These are phyloP conservation scores for Aricia agestis DNA, from an alignment of 1,140 invertebrate genomes.

Conservation along the genomic window DNA sequence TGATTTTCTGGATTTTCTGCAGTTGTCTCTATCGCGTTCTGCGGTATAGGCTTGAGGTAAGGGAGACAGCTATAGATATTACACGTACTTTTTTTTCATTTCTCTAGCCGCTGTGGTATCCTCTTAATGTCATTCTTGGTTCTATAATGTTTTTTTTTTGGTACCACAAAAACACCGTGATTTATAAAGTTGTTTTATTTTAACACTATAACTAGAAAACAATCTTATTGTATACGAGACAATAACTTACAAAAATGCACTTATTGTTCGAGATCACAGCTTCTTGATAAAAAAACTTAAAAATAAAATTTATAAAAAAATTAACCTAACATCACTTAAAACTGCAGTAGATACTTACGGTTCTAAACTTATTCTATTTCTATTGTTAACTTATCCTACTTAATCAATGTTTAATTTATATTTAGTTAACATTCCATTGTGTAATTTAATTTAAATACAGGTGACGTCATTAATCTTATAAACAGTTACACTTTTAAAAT, in stretches of 20 bases:
- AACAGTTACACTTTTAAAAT: background rate
- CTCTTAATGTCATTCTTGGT: too few species aligned
- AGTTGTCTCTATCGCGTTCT: too few species aligned
- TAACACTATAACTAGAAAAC: constrained; percentile 22
- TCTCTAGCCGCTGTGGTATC: too few species aligned
- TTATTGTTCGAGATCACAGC: constrained; percentile 53
- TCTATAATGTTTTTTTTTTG: constrained; percentile 15
- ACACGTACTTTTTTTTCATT: too few species aligned
- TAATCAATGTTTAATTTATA: constrained; percentile 7
- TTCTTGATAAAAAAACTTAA: constrained; percentile 15
- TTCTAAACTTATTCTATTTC: background rate
- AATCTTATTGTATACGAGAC: constrained; percentile 34
- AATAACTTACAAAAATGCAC: constrained; percentile 44
- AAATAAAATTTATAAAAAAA: constrained; percentile 16
- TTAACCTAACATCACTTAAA: constrained; percentile 10
- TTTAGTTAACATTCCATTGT: background rate
- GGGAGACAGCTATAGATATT: too few species aligned
- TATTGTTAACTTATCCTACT: background rate
- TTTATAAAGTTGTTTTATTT: constrained; percentile 12
- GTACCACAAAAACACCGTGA: constrained; percentile 5
- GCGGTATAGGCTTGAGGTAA: too few species aligned
- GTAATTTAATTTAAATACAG: background rate
- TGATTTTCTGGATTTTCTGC: too few species aligned
- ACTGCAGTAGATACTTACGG: constrained; percentile 11
- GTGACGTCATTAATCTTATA: constrained; percentile 8